Conservation (phyloP, 2,113 vertebrate species). For the Rana temporaria region DNA sequence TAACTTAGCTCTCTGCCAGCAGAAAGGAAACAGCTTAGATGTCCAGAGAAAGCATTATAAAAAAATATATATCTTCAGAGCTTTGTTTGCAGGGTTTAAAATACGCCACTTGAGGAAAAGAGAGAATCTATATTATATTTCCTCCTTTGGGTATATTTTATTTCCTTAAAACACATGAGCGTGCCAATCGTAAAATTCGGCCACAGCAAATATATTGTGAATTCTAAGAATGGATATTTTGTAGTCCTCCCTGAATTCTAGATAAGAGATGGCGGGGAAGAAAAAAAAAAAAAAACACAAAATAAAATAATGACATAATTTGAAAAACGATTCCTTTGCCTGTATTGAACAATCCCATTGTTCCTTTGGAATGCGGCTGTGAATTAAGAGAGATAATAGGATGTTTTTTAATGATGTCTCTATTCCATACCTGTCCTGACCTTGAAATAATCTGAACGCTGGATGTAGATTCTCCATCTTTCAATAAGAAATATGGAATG, state of each 20-base stretch:
- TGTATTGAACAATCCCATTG: background rate
- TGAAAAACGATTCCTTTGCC: background rate
- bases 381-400: constrained; percentile 32
- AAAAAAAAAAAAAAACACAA: constrained; percentile 9
- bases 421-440: constrained; percentile 35
- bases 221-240: background rate
- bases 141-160: background rate
- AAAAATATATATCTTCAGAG: background rate
- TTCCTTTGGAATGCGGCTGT: background rate
- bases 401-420: constrained; percentile 39
- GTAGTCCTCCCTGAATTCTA: background rate
- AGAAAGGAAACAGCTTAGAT: background rate
- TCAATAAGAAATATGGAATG: constrained; percentile 5
- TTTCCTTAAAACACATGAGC: background rate
- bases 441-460: constrained; percentile 17
- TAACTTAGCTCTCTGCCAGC: background rate
- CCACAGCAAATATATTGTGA: background rate
- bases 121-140: background rate
- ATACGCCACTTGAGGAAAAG: background rate
- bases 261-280: background rate
- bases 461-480: background rate
- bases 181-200: background rate
- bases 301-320: constrained; percentile 7
- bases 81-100: background rate
- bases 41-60: background rate